Base-by-base conservation (phyloP, 2,888 invertebrate genomes). In the Drosophila mimetica region DNA sequence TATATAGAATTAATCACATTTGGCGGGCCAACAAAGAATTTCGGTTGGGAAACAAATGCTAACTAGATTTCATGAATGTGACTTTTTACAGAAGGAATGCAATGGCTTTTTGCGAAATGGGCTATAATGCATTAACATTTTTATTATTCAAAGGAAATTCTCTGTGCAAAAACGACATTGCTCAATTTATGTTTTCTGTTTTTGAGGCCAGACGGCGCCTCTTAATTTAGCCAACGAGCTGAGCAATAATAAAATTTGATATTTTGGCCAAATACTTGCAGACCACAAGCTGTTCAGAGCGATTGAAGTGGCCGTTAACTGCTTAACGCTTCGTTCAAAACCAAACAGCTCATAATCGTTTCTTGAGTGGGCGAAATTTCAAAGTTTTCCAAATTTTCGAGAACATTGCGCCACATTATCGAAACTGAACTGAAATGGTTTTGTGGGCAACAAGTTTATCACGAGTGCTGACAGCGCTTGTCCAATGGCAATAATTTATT, bases 401-500 rank as follows among this genome's bases (percentile, higher is more conserved):
- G 25, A 55, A 51, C 54, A 53, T 54, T 54, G 32, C 52, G 4
- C 2, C 14, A 53, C 54, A 34, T 28, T 54, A 54, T 53, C 16
- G 25, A 37, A n/a, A 14, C 11, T 25, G 25, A 22, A 36, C 11
- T 2, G 20, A 57, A 30, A 36, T 25, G 36, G 55, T n/a, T 25
- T 55, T 54, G 57, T 57, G 57, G 55, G 39, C 53, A 41, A 53
- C 39, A 30, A 55, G 55, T 37, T 55, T 60, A 60, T 60, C 60
- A 22, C 13, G 20, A 37, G 28, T 36, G 59, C 48, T 50, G 48
- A 44, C 47, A 47, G 51, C 37, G 34, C 61, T 42, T 78, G 80
- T 85, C 81, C 76, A 81, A 81, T 87, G 63, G 63, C 63, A 82
- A 81, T 82, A 87, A 87, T 87, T 82, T 87, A 87, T 82, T 82